These are phyloP conservation scores for Propithecus deckenii DNA, from an alignment of 2,797 vertebrate species.

Conservation along the genomic window DNA sequence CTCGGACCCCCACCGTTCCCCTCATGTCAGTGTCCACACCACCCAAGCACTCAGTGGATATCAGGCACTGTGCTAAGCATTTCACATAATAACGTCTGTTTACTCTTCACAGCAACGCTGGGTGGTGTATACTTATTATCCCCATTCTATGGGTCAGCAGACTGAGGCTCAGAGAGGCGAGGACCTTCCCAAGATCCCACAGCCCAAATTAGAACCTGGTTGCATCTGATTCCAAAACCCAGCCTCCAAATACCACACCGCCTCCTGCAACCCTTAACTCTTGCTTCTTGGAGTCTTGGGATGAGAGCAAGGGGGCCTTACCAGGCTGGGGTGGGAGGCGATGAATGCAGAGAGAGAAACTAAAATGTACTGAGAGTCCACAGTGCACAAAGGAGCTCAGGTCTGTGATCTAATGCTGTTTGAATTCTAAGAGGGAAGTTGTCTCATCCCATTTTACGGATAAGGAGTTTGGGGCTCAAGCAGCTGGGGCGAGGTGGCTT, in stretches of 20 bases:
- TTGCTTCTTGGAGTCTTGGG: background rate
- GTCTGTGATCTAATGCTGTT: background rate
- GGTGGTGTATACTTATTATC: no score
- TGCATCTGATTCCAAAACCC: background rate
- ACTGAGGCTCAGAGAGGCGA: background rate
- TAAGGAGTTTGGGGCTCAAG: background rate
- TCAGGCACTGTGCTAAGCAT: background rate
- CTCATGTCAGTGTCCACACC: background rate
- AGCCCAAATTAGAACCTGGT: background rate
- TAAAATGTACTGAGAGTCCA: background rate
- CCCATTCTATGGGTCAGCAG: background rate
- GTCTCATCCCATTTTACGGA: background rate
- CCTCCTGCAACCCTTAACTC: background rate
- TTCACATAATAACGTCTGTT: background rate
- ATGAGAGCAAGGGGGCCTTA: background rate
- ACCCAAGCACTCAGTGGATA: fast-evolving
- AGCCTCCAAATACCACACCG: background rate
- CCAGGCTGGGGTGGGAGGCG: background rate
- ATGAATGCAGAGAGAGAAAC: background rate
- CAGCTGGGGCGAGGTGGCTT: background rate
- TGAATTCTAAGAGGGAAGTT: background rate
- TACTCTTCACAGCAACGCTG: background rate
- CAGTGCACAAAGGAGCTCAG: background rate
- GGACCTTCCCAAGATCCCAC: background rate
- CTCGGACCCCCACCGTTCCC: background rate